These are phyloP conservation scores for Lymantria dispar DNA, from an alignment of 2,888 invertebrate genomes.

Conservation along the genomic window DNA sequence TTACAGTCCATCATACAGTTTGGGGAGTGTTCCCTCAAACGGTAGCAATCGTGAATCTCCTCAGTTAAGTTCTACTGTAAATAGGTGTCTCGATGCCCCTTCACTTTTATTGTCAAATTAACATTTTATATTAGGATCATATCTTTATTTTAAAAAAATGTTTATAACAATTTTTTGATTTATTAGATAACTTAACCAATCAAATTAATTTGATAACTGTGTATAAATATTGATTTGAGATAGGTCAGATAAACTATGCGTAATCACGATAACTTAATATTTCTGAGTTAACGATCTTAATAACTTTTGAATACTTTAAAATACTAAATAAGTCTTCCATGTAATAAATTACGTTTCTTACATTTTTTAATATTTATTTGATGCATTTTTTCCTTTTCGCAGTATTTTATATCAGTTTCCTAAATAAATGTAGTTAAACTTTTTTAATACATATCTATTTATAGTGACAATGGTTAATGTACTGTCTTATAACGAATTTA, in stretches of 20 bases:
- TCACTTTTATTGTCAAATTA: conserved; percentile 48
- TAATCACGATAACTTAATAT: too few species aligned
- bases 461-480: too few species aligned
- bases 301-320: too few species aligned
- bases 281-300: too few species aligned
- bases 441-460: too few species aligned
- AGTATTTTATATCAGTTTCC: too few species aligned
- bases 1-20: conserved; percentile 40
- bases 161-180: conserved; percentile 4
- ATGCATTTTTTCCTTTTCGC: too few species aligned
- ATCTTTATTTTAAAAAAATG: conserved; percentile 25
- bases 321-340: too few species aligned
- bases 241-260: conserved; percentile 37
- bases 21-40: conserved; percentile 57
- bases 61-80: conserved; percentile 48
- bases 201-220: not conserved
- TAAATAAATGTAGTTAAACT: too few species aligned
- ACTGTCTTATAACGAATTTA: too few species aligned
- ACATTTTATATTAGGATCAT: conserved; percentile 35
- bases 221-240: conserved; percentile 23
- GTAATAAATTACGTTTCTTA: too few species aligned
- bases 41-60: conserved; percentile 66
- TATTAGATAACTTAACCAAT: not conserved
- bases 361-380: too few species aligned
- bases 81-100: conserved; percentile 39